phyloP scores from a whole-genome alignment of 2,888 invertebrate genomes.

The Melanchra persicariae region DNA sequence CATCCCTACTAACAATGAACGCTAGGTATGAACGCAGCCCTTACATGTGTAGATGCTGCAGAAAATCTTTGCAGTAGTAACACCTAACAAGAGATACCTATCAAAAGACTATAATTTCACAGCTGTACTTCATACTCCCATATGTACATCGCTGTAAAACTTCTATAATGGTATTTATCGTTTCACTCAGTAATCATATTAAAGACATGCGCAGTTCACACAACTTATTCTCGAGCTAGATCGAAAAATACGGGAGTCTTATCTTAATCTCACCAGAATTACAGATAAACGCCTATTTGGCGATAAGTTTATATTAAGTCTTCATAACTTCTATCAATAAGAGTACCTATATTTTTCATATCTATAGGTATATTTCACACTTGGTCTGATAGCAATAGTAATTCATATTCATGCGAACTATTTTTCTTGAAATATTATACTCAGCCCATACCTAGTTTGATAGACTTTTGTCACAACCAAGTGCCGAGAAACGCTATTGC shows the following conservation, averaged over 20 bases:
- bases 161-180: neutral
- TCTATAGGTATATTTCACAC: neutral
- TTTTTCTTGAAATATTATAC: neutral
- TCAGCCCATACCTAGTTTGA: neutral
- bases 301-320: neutral
- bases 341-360: neutral
- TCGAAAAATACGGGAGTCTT: neutral
- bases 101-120: no score
- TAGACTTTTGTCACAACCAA: neutral
- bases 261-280: conserved; percentile 19
- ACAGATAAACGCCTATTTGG: conserved; percentile 5
- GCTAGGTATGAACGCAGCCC: conserved; percentile 4
- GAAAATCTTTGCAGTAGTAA: conserved; percentile 3
- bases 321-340: neutral
- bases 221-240: neutral
- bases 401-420: neutral
- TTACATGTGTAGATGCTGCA: conserved; percentile 1
- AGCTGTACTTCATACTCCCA: no score
- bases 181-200: neutral
- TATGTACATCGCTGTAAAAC: neutral
- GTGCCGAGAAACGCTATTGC: neutral
- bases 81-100: conserved; percentile 10
- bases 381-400: neutral
- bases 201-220: neutral
- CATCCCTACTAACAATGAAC: conserved; percentile 20